Evolutionary conservation across 1,140 invertebrate genomes (phyloP).

Genomic region (Trichonephila inaurata): DNA sequence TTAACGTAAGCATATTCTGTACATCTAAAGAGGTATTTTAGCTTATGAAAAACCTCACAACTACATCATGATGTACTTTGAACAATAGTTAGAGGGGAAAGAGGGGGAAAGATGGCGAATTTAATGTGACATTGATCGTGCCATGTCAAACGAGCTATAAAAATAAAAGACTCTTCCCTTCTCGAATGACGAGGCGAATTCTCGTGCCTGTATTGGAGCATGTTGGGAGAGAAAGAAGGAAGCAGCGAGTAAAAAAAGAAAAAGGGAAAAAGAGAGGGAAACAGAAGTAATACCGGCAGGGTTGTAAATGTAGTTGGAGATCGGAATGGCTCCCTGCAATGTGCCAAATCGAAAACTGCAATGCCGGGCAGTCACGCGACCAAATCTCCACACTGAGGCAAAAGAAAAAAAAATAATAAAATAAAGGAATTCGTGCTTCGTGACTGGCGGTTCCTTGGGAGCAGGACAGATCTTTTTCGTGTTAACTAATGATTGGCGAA

Average conservation of each 20-base stretch:
- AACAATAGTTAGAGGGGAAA: not conserved
- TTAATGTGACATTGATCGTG: constrained; percentile 22
- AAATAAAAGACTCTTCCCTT: constrained; percentile 20
- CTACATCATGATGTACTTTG: not conserved
- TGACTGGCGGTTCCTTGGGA: not conserved
- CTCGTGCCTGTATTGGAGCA: not conserved
- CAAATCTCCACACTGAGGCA: constrained; percentile 22
- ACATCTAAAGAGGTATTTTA: too few species aligned
- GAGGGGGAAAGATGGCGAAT: not conserved
- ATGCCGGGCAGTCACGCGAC: constrained; percentile 19
- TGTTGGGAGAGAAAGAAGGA: not conserved
- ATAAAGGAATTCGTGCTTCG: constrained; percentile 19
- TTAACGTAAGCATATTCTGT: too few species aligned
- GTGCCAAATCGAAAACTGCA: constrained; percentile 25
- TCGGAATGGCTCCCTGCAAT: not conserved
- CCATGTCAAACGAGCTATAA: constrained; percentile 11
- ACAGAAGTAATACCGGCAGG: constrained; percentile 9
- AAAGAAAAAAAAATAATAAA: not conserved
- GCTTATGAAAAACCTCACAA: not conserved
- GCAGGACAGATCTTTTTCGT: constrained; percentile 31
- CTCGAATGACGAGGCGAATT: not conserved
- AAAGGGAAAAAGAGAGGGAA: not conserved
- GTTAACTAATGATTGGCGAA: constrained; percentile 50
- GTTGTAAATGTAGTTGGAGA: not conserved
- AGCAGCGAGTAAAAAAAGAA: not conserved